Evolutionary conservation across 1,140 invertebrate species (phyloP), one percentile per base, ranked within the genome.

Genomic region (Ceratosolen fusciceps): DNA sequence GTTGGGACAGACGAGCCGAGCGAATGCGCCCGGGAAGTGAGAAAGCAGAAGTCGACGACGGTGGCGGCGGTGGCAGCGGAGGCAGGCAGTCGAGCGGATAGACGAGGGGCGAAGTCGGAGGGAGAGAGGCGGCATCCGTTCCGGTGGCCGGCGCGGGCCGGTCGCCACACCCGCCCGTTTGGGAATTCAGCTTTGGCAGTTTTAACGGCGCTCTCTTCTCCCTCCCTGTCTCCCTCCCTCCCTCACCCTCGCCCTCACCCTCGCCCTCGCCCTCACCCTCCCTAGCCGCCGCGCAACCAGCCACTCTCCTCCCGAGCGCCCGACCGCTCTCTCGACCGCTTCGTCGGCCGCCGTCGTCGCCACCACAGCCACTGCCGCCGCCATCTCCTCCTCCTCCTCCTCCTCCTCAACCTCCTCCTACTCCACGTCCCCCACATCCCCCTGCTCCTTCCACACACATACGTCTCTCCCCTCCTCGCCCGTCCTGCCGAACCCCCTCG

Each of bases 101-200:
- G 39, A 43, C 12, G 39, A 12, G 5, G 39, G 39, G 56, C 14
- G 47, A 56, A n/a, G n/a, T n/a, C n/a, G 75, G 29, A 52, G 62
- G 31, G 29, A 47, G 43, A 47, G 60, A 26, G 75, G 79, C 82
- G 82, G 87, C 80, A 84, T 86, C 83, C 84, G 85, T 87, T 88
- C 82, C 83, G 84, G 83, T 87, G 86, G 81, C 87, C 87, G 87
- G 85, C 85, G 88, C 89, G 89, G 89, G 89, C 86, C 89, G 87
- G n/a, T 87, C 89, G 87, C 87, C 89, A 90, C 89, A 90, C 89
- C 89, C 89, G 89, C 89, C 89, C 89, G 89, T 90, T 90, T 89
- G 89, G 89, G 89, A 90, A 90, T 90, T 90, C 88, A 85, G 87
- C 88, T 89, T 87, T 85, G 84, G 87, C 84, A 85, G 82, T 84